Conservation (phyloP, 2,113 vertebrate species). For the Hucho hucho region DNA sequence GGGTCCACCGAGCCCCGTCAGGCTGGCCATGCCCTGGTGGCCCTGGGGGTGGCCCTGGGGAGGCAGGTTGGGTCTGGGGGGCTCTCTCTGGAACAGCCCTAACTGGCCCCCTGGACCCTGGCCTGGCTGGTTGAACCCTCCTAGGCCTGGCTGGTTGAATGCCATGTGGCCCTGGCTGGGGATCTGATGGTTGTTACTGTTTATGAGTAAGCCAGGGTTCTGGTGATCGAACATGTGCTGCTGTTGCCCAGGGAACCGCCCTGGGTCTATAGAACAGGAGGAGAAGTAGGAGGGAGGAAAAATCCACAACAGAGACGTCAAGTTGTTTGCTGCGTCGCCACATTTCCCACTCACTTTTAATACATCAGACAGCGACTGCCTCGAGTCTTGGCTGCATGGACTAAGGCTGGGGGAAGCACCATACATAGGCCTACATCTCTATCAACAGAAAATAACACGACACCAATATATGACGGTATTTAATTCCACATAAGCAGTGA, state of each 20-base stretch:
- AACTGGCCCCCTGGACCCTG: slow-evolving; percentile 58
- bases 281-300: slow-evolving; percentile 2
- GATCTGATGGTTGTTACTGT: slow-evolving; percentile 75
- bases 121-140: slow-evolving; percentile 78
- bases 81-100: slow-evolving; percentile 85
- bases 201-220: slow-evolving; percentile 82
- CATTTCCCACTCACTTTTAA: slow-evolving; percentile 26
- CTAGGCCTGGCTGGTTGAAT: slow-evolving; percentile 57
- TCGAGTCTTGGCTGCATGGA: slow-evolving; percentile 5
- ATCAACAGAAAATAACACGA: slow-evolving; percentile 38
- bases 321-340: slow-evolving; percentile 6
- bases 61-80: slow-evolving; percentile 80
- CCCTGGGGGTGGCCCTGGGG: slow-evolving; percentile 73
- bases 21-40: slow-evolving; percentile 76
- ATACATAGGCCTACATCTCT: slow-evolving; percentile 35
- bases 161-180: slow-evolving; percentile 84
- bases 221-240: slow-evolving; percentile 90
- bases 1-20: slow-evolving; percentile 81
- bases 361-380: slow-evolving; percentile 23
- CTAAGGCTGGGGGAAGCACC: too few relatives aligned
- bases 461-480: slow-evolving; percentile 20
- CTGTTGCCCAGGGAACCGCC: slow-evolving; percentile 84
- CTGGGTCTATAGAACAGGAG: slow-evolving; percentile 73
- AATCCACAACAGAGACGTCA: slow-evolving; percentile 44
- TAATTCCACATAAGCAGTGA: slow-evolving; percentile 11